Evolutionary conservation across 92 coral and sea anemone genomes (phyloP).

Genomic region (Meandrina meandrites): DNA sequence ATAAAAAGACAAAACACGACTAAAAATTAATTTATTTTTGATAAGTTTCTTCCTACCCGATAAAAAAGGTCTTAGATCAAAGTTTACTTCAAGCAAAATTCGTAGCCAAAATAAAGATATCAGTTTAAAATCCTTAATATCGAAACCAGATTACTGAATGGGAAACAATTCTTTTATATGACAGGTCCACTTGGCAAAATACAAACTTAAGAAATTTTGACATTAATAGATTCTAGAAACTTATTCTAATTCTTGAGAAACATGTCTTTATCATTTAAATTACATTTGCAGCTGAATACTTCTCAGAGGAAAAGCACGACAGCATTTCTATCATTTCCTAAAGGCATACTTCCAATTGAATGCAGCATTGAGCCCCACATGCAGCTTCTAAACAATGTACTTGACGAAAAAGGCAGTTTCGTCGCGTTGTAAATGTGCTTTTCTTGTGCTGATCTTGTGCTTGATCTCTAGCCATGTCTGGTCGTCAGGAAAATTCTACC

Average conservation of each 20-base stretch:
- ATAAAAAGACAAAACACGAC: neutral
- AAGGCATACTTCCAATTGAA: neutral
- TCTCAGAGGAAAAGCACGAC: conserved; percentile 17
- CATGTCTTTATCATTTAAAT: neutral
- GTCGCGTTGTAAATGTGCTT: neutral
- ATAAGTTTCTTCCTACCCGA: neutral
- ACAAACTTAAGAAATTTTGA: conserved; percentile 14
- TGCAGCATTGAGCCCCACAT: neutral
- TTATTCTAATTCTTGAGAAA: neutral
- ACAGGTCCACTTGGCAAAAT: neutral
- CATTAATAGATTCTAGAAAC: neutral
- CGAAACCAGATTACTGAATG: neutral
- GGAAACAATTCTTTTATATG: conserved; percentile 7
- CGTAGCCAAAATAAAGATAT: neutral
- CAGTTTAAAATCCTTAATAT: neutral
- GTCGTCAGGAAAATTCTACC: neutral
- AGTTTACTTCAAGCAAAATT: neutral
- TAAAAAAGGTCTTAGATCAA: neutral
- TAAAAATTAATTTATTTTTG: neutral
- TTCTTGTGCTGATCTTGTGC: neutral
- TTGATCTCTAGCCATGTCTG: neutral
- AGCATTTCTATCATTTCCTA: neutral
- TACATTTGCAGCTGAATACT: conserved; percentile 5
- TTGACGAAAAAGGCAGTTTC: neutral
- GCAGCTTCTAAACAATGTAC: neutral